Evolutionary conservation across 2,113 vertebrate genomes (phyloP).

Genomic region (Centropus bengalensis): DNA sequence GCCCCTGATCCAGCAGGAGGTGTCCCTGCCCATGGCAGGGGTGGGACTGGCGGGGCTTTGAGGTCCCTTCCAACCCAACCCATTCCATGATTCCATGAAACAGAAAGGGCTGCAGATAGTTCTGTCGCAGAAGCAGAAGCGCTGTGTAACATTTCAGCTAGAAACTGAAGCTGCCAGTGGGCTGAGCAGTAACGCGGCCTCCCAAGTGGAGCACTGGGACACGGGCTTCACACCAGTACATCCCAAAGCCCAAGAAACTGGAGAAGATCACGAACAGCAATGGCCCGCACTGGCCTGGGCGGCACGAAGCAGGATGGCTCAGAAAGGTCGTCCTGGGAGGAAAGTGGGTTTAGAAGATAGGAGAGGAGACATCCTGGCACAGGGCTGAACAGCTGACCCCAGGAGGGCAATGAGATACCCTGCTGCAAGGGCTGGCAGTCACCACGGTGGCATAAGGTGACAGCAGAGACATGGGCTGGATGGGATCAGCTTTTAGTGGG

Average conservation of each 20-base stretch:
- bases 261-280: accelerated
- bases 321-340: not conserved
- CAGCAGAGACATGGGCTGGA: not conserved
- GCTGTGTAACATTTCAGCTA: not conserved
- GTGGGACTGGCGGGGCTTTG: too few relatives aligned
- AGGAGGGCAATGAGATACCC: not conserved
- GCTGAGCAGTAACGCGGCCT: not conserved
- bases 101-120: not conserved
- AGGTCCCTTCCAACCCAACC: too few relatives aligned
- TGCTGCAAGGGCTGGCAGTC: not conserved
- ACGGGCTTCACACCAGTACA: accelerated
- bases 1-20: too few relatives aligned
- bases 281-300: not conserved
- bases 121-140: not conserved
- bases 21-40: too few relatives aligned
- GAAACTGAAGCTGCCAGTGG: not conserved
- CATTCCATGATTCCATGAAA: too few relatives aligned
- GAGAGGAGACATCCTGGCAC: not conserved
- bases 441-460: not conserved
- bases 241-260: accelerated
- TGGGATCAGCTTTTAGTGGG: not conserved
- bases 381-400: not conserved
- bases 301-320: accelerated
- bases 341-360: not conserved
- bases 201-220: not conserved